Conservation (phyloP, 2,113 vertebrate genomes). For the Mystacornis crossleyi region DNA sequence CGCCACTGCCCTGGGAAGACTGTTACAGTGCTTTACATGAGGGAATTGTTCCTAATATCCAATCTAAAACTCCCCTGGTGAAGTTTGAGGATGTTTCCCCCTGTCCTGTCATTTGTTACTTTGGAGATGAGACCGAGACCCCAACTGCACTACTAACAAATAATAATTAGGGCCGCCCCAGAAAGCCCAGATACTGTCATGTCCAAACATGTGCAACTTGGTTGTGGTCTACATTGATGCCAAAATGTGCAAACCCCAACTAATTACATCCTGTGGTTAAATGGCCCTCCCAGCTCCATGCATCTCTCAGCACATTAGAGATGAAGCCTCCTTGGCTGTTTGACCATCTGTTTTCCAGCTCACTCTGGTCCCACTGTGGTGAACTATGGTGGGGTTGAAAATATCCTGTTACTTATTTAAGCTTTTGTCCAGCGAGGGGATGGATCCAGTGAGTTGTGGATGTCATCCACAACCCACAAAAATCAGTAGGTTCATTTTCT, state of each 20-base stretch:
- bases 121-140: background rate
- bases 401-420: conserved; percentile 24
- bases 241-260: conserved; percentile 18
- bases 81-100: fast-evolving
- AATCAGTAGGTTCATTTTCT: background rate
- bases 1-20: background rate
- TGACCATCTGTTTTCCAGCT: conserved; percentile 2
- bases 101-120: background rate
- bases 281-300: background rate
- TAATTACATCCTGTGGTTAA: conserved; percentile 6
- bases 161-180: background rate
- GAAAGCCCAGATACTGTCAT: background rate
- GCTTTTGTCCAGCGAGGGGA: background rate
- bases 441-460: background rate
- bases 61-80: background rate
- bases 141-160: background rate
- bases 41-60: background rate
- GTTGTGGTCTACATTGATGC: background rate
- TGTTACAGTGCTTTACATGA: background rate
- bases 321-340: background rate
- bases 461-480: background rate
- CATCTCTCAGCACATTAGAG: background rate
- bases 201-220: background rate
- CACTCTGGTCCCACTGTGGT: background rate
- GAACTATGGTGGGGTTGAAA: background rate